Percentiles rank a stretch among this genome's conserved stretches.
Evolutionary conservation across 2,888 invertebrate genomes (phyloP).

Genomic region (Erynnis tages): DNA sequence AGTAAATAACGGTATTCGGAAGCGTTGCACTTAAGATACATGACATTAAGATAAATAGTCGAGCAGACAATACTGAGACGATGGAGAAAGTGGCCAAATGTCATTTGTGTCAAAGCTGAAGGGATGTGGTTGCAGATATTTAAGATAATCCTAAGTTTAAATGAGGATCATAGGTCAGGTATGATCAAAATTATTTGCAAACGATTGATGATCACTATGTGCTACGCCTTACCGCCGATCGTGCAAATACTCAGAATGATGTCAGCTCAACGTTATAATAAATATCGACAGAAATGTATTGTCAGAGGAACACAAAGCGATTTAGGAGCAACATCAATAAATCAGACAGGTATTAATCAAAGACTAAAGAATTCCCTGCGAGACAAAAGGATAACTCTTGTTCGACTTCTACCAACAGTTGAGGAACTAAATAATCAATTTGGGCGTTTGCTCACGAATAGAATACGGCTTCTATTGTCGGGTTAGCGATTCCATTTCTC

Average conservation of each 20-base stretch:
- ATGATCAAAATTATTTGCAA: not conserved
- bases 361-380: not conserved
- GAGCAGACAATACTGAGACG: not conserved
- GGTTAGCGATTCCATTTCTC: slow-evolving; percentile 9
- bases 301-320: not conserved
- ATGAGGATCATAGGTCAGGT: too few relatives aligned
- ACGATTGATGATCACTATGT: slow-evolving; percentile 3
- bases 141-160: too few relatives aligned
- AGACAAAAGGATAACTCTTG: not conserved
- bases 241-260: slow-evolving; percentile 13
- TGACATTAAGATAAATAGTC: slow-evolving; percentile 5
- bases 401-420: not conserved
- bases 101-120: not conserved
- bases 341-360: slow-evolving; percentile 4
- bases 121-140: too few relatives aligned
- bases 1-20: not conserved
- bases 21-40: not conserved
- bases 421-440: slow-evolving; percentile 12
- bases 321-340: slow-evolving; percentile 2
- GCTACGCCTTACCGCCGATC: not conserved
- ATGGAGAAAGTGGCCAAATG: not conserved
- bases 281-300: slow-evolving; percentile 11
- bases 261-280: slow-evolving; percentile 14
- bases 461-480: slow-evolving; percentile 6
- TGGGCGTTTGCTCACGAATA: slow-evolving; percentile 3